Evolutionary conservation across 2,113 vertebrate species (phyloP).

Genomic region (Crotophaga sulcirostris): DNA sequence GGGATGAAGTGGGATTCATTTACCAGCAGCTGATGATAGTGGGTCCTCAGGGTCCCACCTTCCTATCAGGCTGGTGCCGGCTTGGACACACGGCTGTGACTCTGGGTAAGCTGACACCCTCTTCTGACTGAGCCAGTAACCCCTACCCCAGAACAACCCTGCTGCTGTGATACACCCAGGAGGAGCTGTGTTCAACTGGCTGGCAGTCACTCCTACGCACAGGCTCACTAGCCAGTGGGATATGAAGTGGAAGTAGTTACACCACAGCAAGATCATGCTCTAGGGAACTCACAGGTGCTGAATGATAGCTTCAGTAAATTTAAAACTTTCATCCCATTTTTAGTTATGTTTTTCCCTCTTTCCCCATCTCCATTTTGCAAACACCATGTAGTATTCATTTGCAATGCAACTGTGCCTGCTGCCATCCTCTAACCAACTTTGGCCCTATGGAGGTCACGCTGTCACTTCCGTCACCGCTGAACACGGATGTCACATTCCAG

Average conservation of each 20-base stretch:
- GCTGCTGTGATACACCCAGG: background rate
- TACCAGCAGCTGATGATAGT: background rate
- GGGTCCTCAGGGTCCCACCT: background rate
- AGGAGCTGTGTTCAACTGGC: background rate
- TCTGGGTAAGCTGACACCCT: fast-evolving
- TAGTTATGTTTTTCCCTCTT: background rate
- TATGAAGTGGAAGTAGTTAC: background rate
- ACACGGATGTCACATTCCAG: background rate
- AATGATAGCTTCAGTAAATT: background rate
- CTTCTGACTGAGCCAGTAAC: background rate
- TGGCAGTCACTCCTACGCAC: background rate
- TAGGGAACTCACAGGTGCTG: background rate
- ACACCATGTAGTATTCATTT: background rate
- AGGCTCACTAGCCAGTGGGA: background rate
- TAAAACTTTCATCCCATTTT: background rate
- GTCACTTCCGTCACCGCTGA: background rate
- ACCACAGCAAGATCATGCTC: background rate
- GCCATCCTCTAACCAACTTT: background rate
- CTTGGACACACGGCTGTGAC: background rate
- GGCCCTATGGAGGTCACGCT: background rate
- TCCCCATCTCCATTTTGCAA: background rate
- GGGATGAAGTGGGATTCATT: background rate
- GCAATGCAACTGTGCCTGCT: background rate
- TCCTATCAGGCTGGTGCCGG: background rate
- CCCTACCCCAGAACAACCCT: background rate